phyloP scores from a whole-genome alignment of 2,113 vertebrate genomes.

The Nyctibius bracteatus region DNA sequence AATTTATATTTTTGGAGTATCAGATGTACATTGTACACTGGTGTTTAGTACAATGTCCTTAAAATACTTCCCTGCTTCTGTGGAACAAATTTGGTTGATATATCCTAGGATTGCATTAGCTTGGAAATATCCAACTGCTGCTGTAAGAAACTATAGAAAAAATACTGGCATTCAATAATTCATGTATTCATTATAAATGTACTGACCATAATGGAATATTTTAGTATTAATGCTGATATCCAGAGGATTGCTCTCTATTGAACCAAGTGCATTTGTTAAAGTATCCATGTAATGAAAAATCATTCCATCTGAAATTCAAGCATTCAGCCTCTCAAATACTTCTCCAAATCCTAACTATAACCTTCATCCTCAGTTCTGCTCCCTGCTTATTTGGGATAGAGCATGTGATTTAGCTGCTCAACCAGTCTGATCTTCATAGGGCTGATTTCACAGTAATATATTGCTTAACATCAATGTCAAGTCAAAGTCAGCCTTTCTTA shows the following conservation, averaged over 20 bases:
- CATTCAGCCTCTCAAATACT: neutral
- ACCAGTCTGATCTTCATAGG: neutral
- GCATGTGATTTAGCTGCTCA: neutral
- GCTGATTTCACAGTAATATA: neutral
- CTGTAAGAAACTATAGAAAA: neutral
- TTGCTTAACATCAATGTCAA: fast-evolving
- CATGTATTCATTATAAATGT: neutral
- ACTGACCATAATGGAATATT: conserved; percentile 43
- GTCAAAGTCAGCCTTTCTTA: neutral
- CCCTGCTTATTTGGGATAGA: neutral
- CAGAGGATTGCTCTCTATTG: neutral
- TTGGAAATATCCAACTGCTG: neutral
- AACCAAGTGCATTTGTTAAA: conserved; percentile 12
- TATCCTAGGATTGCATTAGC: neutral
- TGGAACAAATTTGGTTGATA: neutral
- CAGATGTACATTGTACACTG: neutral
- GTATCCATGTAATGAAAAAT: conserved; percentile 38
- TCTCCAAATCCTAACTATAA: neutral
- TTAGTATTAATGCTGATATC: conserved; percentile 34
- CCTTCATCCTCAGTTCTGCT: neutral
- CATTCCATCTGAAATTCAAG: neutral
- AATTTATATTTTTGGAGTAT: neutral
- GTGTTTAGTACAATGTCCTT: neutral
- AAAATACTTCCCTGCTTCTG: neutral
- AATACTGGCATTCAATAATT: conserved; percentile 25